Evolutionary conservation across 2,113 vertebrate species (phyloP), one percentile per base, ranked within the genome.

Genomic region (Pangasianodon hypophthalmus): DNA sequence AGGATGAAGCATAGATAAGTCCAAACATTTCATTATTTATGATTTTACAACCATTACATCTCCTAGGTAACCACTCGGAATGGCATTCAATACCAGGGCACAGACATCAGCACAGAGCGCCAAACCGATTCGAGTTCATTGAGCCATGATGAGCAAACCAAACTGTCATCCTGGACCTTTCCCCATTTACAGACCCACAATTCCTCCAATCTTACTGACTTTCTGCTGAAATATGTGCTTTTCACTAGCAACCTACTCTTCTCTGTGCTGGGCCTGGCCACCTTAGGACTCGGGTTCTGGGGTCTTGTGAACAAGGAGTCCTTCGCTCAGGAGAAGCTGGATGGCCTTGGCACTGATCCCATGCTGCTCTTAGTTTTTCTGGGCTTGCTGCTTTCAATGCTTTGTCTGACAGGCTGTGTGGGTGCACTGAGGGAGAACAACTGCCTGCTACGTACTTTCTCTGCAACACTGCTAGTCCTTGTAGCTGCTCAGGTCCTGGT

Each of bases 231-330:
- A 91, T 96, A 94, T 85, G 84, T 97, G 37, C 91, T 95, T 88
- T 93, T 98, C 89, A 26, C 96, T 10, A 96, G 95, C 94, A 98
- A 97, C 93, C 93, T 98, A 67, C n/a, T 96, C 41, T 97, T 98
- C 93, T 96, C 96, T 16, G 92, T 96, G 46, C 91, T 97, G 77
- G 96, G 97, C 32, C 93, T 98, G 32, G 71, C 96, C 81, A 85
- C 93, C 52, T 94, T 99, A 14, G 94, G 93, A 0, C 11, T 96
- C 0, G 98, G 97, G 10, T 87, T 98, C 44, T 98, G 98, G 98
- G 98, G 98, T 48, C 96, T 99, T 73, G 84, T 96, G 14, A 95
- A 94, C 91, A 98, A 97, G 90, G 95, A 96, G 62, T 96, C 96
- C 0, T 95, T 96, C 32, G 89, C 92, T 8, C 94, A 93, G 24